Evolutionary conservation across 30 jellyfish, hydroid and myxozoan species (phyloP), one percentile per base, ranked within the genome.

Genomic region (Clytia hemisphaerica): DNA sequence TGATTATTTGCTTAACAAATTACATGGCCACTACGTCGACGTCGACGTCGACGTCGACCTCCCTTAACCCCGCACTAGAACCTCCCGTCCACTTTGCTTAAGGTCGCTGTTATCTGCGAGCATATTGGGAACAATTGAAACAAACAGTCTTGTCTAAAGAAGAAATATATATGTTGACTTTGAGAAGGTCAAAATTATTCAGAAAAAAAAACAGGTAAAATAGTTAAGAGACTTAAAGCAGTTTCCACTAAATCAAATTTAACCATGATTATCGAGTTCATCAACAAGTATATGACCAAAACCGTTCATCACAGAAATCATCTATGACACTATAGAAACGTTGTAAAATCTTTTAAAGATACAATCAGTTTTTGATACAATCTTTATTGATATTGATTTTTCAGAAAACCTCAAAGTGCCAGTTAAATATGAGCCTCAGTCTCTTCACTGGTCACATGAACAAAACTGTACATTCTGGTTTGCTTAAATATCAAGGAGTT

Each of bases 371-470:
- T 62, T 62, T 36, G 46, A 62, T 40, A 62, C 76, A 6, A 61
- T 62, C 24, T 62, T 40, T 40, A 31, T 62, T n/a, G 76, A 62
- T 40, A 37, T 62, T 1, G 76, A 62, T 31, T 62, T 62, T 36
- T 62, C 64, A 50, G 64, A 50, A 50, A 50, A 50, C 64, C 64
- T 50, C 26, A 50, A 28, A 28, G 25, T 50, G 32, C 76, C 69
- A 6, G 76, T 62, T 36, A 62, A 62, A 61, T 61, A 62, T 29
- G 76, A 62, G 32, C 76, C 76, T 36, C 76, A 62, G 19, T 62
- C 76, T 35, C 76, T 62, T 62, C 76, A 62, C 42, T 62, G 76
- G 76, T 62, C 61, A 36, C 76, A 62, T 62, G 61, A 62, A 37
- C 76, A 62, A 35, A 37, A 62, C 76, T 1, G 76, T 62, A 36